Evolutionary conservation across 2,797 vertebrate species (phyloP), one percentile per base, ranked within the genome.

Genomic region (Poliocrania exsul): DNA sequence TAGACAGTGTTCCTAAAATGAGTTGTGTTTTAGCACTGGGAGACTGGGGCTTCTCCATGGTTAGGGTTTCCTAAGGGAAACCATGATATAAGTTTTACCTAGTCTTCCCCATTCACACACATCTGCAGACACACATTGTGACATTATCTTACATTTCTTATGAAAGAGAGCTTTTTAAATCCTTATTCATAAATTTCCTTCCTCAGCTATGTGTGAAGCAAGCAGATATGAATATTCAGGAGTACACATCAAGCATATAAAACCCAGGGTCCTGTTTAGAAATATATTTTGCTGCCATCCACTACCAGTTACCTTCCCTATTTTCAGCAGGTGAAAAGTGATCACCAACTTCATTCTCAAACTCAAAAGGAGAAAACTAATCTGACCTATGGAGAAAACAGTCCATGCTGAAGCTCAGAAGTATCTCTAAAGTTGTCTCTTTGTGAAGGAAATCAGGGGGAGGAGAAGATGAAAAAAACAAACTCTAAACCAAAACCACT

Each of bases 221-320:
- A 95, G 96, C 96, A 2, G 98, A 98, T 25, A 97, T 97, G 72
- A 98, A 98, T 82, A 97, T 98, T 88, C 98, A 98, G 94, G 98
- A 98, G 89, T 98, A 98, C 78, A 93, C 98, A 50, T 98, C 97
- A 19, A 97, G 97, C 66, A 97, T 98, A 42, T 96, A 96, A 80
- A 97, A 81, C 17, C 81, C 54, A 86, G 97, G 95, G 10, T 93
- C 95, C 84, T 87, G 20, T 16, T 60, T 98, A 90, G 96, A 98
- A 60, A 94, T 98, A 16, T 97, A 96, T 95, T 98, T 99, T 94
- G 96, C 90, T 37, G 96, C 98, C 9, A 24, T 97, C 38, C 97
- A 98, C 98, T 98, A 69, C 97, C 97, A 96, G 95, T 98, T 79
- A 96, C 96, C 20, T 97, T 98, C 72, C 87, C 91, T 61, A 97